Evolutionary conservation across 53 echinoderm and acorn worm species (phyloP).

Genomic region (Echinarachnius parma): DNA sequence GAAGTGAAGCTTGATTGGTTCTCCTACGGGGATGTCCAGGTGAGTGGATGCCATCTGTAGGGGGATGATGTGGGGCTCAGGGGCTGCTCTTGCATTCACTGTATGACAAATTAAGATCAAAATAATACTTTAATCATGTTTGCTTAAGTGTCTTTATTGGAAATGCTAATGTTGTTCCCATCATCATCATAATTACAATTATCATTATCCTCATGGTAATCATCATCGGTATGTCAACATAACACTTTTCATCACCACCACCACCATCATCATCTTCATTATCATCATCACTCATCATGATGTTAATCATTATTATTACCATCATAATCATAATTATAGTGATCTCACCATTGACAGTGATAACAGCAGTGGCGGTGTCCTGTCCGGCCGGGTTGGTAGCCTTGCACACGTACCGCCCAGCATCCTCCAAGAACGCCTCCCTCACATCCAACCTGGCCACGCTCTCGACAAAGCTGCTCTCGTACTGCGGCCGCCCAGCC

Average conservation of each 20-base stretch:
- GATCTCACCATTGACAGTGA: conserved; percentile 72
- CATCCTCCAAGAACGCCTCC: conserved; percentile 62
- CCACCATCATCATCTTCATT: no score
- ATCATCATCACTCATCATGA: no score
- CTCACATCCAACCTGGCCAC: conserved; percentile 54
- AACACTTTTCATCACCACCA: no score
- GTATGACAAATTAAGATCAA: not conserved
- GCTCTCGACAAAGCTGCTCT: conserved; percentile 54
- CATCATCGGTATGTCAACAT: no score
- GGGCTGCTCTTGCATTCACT: conserved; percentile 20
- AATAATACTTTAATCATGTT: no score
- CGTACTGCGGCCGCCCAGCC: conserved; percentile 48
- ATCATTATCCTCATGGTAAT: no score
- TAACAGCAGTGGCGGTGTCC: conserved; percentile 58
- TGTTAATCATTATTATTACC: no score
- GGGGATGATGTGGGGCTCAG: conserved; percentile 31
- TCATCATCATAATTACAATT: no score
- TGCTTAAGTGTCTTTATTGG: no score
- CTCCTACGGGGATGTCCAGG: conserved; percentile 37
- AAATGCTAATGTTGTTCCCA: no score
- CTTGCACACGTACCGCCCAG: conserved; percentile 64
- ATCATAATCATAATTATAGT: no score
- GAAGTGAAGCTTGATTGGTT: conserved; percentile 42
- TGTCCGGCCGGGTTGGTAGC: conserved; percentile 76
- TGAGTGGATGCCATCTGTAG: conserved; percentile 19